Evolutionary conservation across 2,888 invertebrate species (phyloP).

Genomic region (Macrosoma leucophasiata): DNA sequence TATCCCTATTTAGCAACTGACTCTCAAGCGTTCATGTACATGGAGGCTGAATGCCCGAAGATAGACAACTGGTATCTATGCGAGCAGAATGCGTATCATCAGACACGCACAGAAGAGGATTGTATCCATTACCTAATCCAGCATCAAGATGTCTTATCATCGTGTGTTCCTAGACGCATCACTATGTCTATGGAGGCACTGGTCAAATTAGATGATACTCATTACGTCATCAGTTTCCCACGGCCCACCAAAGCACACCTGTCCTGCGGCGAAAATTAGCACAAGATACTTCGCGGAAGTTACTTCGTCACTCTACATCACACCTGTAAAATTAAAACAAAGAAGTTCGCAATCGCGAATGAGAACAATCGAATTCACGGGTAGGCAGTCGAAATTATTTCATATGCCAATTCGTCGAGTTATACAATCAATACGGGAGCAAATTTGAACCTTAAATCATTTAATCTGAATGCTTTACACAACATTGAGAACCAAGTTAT

Average conservation of each 20-base stretch:
- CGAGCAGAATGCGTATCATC: conserved; percentile 4
- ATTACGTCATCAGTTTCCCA: conserved; percentile 13
- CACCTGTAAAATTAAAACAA: conserved; percentile 11
- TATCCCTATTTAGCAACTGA: conserved; percentile 3
- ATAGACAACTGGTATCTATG: conserved; percentile 2
- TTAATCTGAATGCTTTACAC: conserved; percentile 13
- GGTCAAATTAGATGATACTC: conserved; percentile 11
- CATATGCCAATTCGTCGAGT: not conserved
- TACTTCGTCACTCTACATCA: conserved; percentile 11
- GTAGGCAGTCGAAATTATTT: conserved; percentile 6
- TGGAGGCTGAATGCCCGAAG: conserved; percentile 7
- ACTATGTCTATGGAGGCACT: conserved; percentile 13
- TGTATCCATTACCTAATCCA: conserved; percentile 10
- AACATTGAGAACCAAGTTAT: conserved; percentile 10
- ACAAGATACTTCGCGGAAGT: conserved; percentile 6
- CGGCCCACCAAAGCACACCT: conserved; percentile 8
- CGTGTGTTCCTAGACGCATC: conserved; percentile 7
- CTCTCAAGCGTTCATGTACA: conserved; percentile 3
- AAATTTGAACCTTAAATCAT: conserved; percentile 9
- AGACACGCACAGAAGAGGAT: conserved; percentile 8
- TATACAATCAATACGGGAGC: not conserved
- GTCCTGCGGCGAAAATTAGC: conserved; percentile 8
- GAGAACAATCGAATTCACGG: conserved; percentile 10
- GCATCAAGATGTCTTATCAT: not conserved
- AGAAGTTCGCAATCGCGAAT: conserved; percentile 12